These are phyloP conservation scores for Mnemiopsis leidyi DNA, from an alignment of 37 sponge, comb jelly and placozoan species.

Conservation along the genomic window DNA sequence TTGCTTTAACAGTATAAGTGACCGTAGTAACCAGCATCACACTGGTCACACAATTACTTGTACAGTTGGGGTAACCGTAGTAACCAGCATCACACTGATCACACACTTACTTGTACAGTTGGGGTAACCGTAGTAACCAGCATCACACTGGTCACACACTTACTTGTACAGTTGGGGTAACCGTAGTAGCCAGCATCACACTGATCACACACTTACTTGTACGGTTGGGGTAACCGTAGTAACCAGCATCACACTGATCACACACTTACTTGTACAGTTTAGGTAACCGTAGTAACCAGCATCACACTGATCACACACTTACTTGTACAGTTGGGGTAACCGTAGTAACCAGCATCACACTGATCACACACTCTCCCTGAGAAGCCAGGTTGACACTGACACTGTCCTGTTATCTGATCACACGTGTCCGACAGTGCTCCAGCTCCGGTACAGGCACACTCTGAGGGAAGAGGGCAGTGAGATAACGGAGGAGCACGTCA, in stretches of 20 bases:
- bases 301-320: neutral
- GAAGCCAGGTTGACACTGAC: neutral
- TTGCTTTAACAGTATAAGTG: neutral
- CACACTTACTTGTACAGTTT: neutral
- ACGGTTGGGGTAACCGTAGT: conserved; percentile 6
- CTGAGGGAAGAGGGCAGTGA: neutral
- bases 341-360: neutral
- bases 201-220: neutral
- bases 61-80: conserved; percentile 13
- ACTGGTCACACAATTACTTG: neutral
- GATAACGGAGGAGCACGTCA: neutral
- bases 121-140: neutral
- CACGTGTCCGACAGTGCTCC: neutral
- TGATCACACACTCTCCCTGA: neutral
- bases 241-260: neutral
- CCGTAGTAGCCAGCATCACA: neutral
- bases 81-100: neutral
- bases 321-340: conserved; percentile 16
- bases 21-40: neutral
- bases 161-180: conserved; percentile 23
- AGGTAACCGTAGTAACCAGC: neutral
- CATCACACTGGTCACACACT: neutral
- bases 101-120: conserved; percentile 6
- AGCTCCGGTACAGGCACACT: conserved; percentile 11
- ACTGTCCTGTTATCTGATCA: conserved; percentile 23